phyloP scores from a whole-genome alignment of 2,888 invertebrate species.

The Zaprionus bogoriensis region DNA sequence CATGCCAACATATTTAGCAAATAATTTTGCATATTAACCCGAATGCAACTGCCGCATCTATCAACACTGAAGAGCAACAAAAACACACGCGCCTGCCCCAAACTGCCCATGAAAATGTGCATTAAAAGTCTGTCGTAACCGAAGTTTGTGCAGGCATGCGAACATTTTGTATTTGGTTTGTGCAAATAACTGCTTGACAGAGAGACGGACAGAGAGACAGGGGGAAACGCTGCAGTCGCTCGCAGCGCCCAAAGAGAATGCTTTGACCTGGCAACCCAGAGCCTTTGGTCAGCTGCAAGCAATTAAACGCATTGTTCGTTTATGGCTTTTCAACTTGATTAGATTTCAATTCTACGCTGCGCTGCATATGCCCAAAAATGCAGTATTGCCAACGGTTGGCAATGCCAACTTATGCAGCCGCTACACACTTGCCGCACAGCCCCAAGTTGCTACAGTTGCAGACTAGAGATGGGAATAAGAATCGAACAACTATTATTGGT shows the following conservation, averaged over 20 bases:
- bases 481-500: too few species aligned
- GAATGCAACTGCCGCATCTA: slow-evolving; percentile 12
- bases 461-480: too few species aligned
- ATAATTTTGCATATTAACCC: neutral
- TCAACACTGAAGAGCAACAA: neutral
- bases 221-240: neutral
- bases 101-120: slow-evolving; percentile 21
- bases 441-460: too few species aligned
- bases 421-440: neutral
- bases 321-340: slow-evolving; percentile 50
- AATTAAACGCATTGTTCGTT: slow-evolving; percentile 56
- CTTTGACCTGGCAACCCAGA: slow-evolving; percentile 13
- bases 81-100: slow-evolving; percentile 2
- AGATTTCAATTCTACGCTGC: slow-evolving; percentile 42
- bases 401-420: slow-evolving; percentile 5
- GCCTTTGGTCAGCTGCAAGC: slow-evolving; percentile 34
- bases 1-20: slow-evolving; percentile 5
- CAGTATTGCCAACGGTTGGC: slow-evolving; percentile 6
- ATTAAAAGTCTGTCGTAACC: slow-evolving; percentile 16
- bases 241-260: slow-evolving; percentile 16
- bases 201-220: neutral
- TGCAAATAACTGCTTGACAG: slow-evolving; percentile 43
- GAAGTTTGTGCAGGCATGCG: slow-evolving; percentile 16
- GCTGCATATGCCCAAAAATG: slow-evolving; percentile 27
- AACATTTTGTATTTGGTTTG: slow-evolving; percentile 30